Conservation (phyloP, 1,140 invertebrate genomes). For the Atta texana region DNA sequence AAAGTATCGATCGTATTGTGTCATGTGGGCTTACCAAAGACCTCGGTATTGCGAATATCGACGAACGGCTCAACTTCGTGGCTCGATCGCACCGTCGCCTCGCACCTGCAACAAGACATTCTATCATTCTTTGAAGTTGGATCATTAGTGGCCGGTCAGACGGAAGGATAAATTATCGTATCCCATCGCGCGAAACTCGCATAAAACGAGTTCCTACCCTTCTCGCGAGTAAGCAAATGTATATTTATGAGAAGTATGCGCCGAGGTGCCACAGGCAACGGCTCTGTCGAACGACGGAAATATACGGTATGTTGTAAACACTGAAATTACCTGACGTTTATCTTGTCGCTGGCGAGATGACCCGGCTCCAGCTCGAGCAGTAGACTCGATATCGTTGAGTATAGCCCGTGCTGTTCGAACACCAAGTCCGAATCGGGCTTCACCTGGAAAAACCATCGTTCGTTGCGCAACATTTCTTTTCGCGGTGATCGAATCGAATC, state of each 20-base stretch:
- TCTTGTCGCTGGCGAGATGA: slow-evolving; percentile 82
- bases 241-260: slow-evolving; percentile 13
- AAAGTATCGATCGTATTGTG: slow-evolving; percentile 40
- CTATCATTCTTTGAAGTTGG: slow-evolving; percentile 27
- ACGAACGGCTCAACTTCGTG: slow-evolving; percentile 69
- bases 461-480: slow-evolving; percentile 10
- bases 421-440: slow-evolving; percentile 79
- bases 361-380: slow-evolving; percentile 83
- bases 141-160: slow-evolving; percentile 10
- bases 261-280: slow-evolving; percentile 21
- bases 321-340: slow-evolving; percentile 83
- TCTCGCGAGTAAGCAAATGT: slow-evolving; percentile 17
- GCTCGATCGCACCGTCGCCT: slow-evolving; percentile 76
- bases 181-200: slow-evolving; percentile 37
- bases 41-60: slow-evolving; percentile 78
- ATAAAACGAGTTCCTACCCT: slow-evolving; percentile 14
- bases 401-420: slow-evolving; percentile 78
- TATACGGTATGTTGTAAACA: slow-evolving; percentile 48
- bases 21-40: slow-evolving; percentile 80
- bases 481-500: slow-evolving; percentile 29
- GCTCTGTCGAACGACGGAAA: slow-evolving; percentile 43
- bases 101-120: slow-evolving; percentile 79
- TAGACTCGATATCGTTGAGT: slow-evolving; percentile 82
- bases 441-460: slow-evolving; percentile 75
- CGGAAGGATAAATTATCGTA: slow-evolving; percentile 40